Percentiles rank a stretch among this genome's conserved stretches.
phyloP scores from a whole-genome alignment of 2,113 vertebrate genomes.

The Tragelaphus imberbis region DNA sequence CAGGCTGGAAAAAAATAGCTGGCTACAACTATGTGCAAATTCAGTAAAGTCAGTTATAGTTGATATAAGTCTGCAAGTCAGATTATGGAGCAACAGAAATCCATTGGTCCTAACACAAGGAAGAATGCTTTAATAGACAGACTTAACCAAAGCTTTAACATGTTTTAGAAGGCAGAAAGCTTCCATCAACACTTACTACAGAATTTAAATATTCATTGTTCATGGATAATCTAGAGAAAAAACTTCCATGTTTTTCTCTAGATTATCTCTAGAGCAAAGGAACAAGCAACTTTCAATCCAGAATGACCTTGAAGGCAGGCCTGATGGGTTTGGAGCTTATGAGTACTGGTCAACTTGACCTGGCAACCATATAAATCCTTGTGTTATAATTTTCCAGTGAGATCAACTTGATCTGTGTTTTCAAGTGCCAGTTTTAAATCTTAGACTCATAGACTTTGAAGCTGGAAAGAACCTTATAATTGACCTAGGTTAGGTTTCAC shows the following conservation, averaged over 20 bases:
- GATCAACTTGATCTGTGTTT: neutral
- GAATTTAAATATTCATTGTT: neutral
- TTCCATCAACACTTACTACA: neutral
- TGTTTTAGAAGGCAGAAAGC: neutral
- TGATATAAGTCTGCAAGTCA: neutral
- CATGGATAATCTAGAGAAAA: neutral
- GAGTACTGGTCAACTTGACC: neutral
- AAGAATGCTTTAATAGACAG: neutral
- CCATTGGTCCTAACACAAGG: neutral
- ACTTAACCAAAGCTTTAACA: neutral
- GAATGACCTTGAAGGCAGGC: neutral
- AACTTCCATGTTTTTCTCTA: too few species aligned
- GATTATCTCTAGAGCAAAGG: neutral
- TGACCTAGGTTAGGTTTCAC: neutral
- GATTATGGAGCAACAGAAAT: neutral
- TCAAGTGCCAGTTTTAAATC: neutral
- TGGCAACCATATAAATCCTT: neutral
- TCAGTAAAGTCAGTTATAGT: neutral
- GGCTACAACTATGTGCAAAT: neutral
- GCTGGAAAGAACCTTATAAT: neutral
- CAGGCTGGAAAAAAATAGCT: neutral
- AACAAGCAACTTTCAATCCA: neutral
- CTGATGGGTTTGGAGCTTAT: neutral
- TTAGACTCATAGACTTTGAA: neutral
- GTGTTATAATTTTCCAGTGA: neutral